A percentile compares a stretch with the other conserved stretches of the same genome.
Conservation (phyloP, 2,113 vertebrate species). For the Ptilorrhoa leucosticta region DNA sequence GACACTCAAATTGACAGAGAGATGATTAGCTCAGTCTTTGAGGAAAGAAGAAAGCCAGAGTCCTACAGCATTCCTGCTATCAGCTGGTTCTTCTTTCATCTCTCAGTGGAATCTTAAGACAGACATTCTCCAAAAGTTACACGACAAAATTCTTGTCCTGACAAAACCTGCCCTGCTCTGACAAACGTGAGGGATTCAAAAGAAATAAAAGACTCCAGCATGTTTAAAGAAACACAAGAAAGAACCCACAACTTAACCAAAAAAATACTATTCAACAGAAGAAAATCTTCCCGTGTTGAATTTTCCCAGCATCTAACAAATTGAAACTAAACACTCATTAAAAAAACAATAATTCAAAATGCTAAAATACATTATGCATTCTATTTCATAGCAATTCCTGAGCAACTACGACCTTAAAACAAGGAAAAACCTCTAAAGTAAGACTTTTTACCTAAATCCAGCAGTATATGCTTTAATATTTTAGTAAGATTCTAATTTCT, state of each 20-base stretch:
- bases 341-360: neutral
- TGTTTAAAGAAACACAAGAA: neutral
- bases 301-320: neutral
- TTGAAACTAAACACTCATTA: neutral
- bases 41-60: constrained; percentile 7
- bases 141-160: neutral
- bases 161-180: neutral
- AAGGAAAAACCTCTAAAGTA: neutral
- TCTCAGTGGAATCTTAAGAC: neutral
- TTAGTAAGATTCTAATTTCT: neutral
- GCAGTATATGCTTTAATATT: neutral
- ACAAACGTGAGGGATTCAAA: neutral
- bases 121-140: neutral
- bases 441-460: neutral
- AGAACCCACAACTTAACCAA: neutral
- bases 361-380: neutral
- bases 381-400: neutral
- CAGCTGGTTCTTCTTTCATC: neutral
- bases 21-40: constrained; percentile 33
- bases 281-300: neutral
- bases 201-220: neutral
- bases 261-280: neutral
- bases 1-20: constrained; percentile 17
- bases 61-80: neutral
- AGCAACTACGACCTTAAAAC: neutral